A percentile compares a stretch with the other conserved stretches of the same genome.
These are phyloP conservation scores for Molossus molossus DNA, from an alignment of 2,797 vertebrate species.

Conservation along the genomic window DNA sequence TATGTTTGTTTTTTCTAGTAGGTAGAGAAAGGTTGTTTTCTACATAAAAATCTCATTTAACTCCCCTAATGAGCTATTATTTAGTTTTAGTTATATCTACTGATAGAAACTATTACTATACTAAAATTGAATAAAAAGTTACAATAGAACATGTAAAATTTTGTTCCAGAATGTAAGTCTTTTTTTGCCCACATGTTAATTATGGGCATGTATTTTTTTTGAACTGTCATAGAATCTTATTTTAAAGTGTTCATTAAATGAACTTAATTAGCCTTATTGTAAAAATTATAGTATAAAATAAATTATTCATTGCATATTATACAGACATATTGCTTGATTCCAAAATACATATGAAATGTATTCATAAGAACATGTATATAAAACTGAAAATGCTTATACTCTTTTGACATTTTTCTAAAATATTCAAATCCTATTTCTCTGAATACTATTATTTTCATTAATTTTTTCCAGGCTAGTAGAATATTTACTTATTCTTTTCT, in stretches of 20 bases:
- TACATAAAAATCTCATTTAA: constrained; percentile 43
- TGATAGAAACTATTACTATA: constrained; percentile 23
- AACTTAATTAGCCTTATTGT: constrained; percentile 54
- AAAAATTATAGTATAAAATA: constrained; percentile 40
- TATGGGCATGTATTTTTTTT: background rate
- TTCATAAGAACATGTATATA: background rate
- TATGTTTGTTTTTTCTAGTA: constrained; percentile 11
- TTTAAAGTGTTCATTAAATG: constrained; percentile 57
- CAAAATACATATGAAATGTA: background rate
- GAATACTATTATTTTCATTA: background rate
- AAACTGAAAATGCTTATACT: background rate
- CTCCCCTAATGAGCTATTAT: background rate
- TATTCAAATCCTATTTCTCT: background rate
- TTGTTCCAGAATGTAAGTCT: background rate
- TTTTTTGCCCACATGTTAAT: constrained; percentile 28
- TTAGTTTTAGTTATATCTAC: constrained; percentile 59
- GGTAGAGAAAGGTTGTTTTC: background rate
- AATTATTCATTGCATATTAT: constrained; percentile 36
- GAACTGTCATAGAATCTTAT: background rate
- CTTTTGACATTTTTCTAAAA: background rate
- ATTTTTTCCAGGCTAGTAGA: background rate
- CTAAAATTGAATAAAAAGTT: constrained; percentile 47
- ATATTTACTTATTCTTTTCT: background rate
- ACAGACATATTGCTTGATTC: background rate
- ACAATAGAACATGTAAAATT: constrained; percentile 39